Conservation (phyloP, 2,113 vertebrate species). For the Eubucco bourcierii region DNA sequence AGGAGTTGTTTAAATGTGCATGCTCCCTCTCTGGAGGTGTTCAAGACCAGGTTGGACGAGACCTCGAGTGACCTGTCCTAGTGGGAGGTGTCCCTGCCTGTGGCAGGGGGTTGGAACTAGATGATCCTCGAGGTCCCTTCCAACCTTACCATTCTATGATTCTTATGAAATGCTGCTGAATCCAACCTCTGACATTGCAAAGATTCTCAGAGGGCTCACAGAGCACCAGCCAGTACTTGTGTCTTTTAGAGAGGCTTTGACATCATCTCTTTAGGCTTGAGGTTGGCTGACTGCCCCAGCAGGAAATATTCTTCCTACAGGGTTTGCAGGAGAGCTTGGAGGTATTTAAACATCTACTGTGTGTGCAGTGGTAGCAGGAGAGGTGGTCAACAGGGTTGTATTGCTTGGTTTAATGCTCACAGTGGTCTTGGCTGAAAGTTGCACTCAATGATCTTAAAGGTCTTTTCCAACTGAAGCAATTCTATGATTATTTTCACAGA, state of each 20-base stretch:
- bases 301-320: background rate
- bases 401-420: background rate
- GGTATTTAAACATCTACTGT: background rate
- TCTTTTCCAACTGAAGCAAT: no score
- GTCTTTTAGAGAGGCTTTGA: background rate
- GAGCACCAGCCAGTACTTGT: background rate
- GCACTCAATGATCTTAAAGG: no score
- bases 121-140: no score
- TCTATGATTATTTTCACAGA: background rate
- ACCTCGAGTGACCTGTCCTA: no score
- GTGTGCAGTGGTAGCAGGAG: background rate
- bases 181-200: background rate
- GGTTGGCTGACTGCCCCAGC: background rate
- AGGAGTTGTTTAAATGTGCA: background rate
- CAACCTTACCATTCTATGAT: no score
- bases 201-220: background rate
- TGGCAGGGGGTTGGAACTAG: no score
- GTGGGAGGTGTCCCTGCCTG: no score
- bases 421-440: no score
- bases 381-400: background rate
- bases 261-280: background rate
- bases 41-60: no score
- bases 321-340: background rate
- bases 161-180: no score
- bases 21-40: no score